These are phyloP conservation scores for Apeltes quadracus DNA, from an alignment of 2,113 vertebrate species.

Conservation along the genomic window DNA sequence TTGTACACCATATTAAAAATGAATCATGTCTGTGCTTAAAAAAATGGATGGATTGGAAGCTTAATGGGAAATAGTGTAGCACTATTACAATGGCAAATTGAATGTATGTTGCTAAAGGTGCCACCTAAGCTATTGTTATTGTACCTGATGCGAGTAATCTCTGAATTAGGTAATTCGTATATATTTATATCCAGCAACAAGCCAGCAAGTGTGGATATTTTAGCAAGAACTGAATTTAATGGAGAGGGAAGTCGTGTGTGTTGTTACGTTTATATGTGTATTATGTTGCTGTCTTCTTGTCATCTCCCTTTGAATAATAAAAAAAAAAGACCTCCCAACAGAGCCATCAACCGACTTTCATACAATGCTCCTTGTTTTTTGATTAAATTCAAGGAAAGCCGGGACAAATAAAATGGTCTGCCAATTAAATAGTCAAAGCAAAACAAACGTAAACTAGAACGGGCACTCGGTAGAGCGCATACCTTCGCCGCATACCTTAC, in stretches of 20 bases:
- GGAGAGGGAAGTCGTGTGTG: background rate
- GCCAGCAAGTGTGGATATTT: conserved; percentile 10
- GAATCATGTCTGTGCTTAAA: background rate
- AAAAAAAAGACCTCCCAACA: conserved; percentile 35
- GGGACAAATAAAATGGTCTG: background rate
- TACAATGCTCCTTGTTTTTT: background rate
- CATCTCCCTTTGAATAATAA: conserved; percentile 28
- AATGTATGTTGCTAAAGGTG: conserved; percentile 13
- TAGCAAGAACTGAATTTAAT: background rate
- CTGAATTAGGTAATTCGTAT: conserved; percentile 3
- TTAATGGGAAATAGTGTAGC: background rate
- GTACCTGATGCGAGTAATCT: conserved; percentile 1
- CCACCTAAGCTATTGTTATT: conserved; percentile 27
- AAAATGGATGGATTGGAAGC: background rate
- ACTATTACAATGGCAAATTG: background rate
- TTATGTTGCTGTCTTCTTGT: conserved; percentile 10
- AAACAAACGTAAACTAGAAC: too few relatives aligned
- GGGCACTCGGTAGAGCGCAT: too few relatives aligned
- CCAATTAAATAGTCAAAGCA: background rate
- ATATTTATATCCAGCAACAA: conserved; percentile 7
- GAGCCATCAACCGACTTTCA: background rate
- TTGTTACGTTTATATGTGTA: conserved; percentile 10
- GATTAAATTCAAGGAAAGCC: background rate
- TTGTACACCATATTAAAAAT: background rate
- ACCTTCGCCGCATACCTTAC: too few relatives aligned